Conservation (phyloP, 2,113 vertebrate genomes). For the Bungarus multicinctus region DNA sequence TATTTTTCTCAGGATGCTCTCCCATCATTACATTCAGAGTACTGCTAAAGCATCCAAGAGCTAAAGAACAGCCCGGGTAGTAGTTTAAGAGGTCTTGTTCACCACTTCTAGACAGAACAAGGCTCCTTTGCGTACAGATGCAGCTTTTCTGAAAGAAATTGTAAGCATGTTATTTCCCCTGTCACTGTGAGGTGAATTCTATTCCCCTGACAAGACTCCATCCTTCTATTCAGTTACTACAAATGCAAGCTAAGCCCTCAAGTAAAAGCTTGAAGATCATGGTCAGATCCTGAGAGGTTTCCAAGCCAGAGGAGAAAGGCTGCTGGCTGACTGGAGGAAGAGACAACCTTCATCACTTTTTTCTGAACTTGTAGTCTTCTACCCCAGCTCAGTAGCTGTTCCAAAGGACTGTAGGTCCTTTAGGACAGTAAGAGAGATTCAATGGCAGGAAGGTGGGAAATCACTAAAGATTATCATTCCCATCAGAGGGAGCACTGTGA, state of each 20-base stretch:
- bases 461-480: not conserved
- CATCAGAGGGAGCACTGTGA: not conserved
- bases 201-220: not conserved
- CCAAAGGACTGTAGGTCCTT: not conserved
- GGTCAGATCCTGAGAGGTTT: not conserved
- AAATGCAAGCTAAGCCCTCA: not conserved
- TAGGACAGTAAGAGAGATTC: not conserved
- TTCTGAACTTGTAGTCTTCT: not conserved
- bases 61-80: not conserved
- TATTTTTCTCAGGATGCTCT: not conserved
- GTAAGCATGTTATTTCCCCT: not conserved
- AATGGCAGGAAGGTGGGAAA: not conserved
- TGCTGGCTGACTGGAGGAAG: not conserved
- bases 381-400: not conserved
- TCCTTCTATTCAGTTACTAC: not conserved
- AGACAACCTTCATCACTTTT: not conserved
- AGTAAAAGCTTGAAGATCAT: not conserved
- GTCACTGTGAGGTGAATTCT: not conserved
- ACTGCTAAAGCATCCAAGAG: not conserved
- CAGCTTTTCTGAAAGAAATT: not conserved
- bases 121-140: not conserved
- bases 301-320: not conserved
- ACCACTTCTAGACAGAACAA: not conserved
- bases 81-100: not conserved
- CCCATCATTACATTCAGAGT: not conserved